These are phyloP conservation scores for Aricia artaxerxes DNA, from an alignment of 2,888 invertebrate species.

Conservation along the genomic window DNA sequence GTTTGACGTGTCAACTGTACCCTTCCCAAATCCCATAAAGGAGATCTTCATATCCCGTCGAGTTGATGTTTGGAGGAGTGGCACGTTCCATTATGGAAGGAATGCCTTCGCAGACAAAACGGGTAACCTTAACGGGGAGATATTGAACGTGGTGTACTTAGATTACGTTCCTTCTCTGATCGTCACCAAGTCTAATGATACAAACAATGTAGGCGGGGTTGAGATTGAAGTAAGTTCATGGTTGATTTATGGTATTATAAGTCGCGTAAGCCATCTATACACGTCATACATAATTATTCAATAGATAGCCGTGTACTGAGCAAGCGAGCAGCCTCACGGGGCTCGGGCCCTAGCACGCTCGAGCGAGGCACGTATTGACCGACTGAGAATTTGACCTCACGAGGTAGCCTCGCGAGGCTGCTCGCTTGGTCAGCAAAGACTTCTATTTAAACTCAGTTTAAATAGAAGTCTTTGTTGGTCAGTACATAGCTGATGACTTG, in stretches of 20 bases:
- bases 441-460: too few relatives aligned
- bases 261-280: background rate
- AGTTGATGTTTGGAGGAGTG: slow-evolving; percentile 84
- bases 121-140: slow-evolving; percentile 79
- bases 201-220: slow-evolving; percentile 78
- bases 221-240: slow-evolving; percentile 83
- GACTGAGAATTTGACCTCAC: too few relatives aligned
- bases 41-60: slow-evolving; percentile 81
- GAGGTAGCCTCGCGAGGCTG: too few relatives aligned
- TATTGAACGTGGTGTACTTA: slow-evolving; percentile 82
- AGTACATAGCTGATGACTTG: too few relatives aligned
- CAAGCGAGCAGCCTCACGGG: too few relatives aligned
- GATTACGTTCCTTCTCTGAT: slow-evolving; percentile 85
- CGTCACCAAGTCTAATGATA: slow-evolving; percentile 61
- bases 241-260: too few relatives aligned
- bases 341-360: too few relatives aligned
- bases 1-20: slow-evolving; percentile 87
- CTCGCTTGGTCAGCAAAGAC: too few relatives aligned
- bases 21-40: slow-evolving; percentile 83
- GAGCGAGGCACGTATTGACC: too few relatives aligned
- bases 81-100: slow-evolving; percentile 78
- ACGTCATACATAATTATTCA: background rate
- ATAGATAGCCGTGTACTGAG: background rate
- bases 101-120: slow-evolving; percentile 82
- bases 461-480: too few relatives aligned